Evolutionary conservation across 2,113 vertebrate genomes (phyloP).

Genomic region (Myrmecophaga tridactyla): DNA sequence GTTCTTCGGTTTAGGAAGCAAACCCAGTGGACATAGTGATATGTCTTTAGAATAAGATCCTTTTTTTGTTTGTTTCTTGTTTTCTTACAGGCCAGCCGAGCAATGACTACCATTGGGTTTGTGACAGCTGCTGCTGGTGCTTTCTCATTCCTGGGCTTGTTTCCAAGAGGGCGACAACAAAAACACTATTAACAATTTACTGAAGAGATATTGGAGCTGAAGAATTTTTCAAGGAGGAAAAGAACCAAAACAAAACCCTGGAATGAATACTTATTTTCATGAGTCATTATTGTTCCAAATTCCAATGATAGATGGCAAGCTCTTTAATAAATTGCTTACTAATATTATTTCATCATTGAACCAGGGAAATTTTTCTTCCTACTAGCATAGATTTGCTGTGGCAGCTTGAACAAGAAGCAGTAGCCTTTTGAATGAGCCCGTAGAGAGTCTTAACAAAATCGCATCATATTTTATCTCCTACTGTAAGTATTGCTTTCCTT

Average conservation of each 20-base stretch:
- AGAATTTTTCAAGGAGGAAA: conserved; percentile 6
- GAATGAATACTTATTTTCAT: conserved; percentile 61
- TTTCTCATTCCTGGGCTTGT: conserved; percentile 89
- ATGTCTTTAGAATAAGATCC: conserved; percentile 22
- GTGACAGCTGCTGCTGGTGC: conserved; percentile 87
- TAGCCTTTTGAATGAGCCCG: conserved; percentile 17
- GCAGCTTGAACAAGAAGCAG: conserved; percentile 25
- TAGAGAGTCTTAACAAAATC: conserved; percentile 46
- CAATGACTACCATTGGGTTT: conserved; percentile 87
- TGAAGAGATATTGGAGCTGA: neutral
- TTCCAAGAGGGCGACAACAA: conserved; percentile 85
- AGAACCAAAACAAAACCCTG: neutral
- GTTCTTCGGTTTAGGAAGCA: neutral
- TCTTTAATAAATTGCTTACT: conserved; percentile 73
- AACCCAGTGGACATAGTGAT: neutral
- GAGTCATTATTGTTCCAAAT: conserved; percentile 38
- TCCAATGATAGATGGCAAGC: conserved; percentile 34
- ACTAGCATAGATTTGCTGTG: neutral
- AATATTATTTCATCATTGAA: conserved; percentile 53
- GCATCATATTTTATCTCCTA: conserved; percentile 24
- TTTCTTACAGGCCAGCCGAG: conserved; percentile 86
- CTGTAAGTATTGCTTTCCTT: conserved; percentile 60
- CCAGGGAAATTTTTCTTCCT: neutral
- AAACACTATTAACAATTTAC: conserved; percentile 83
- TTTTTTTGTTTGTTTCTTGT: conserved; percentile 29